These are phyloP conservation scores for Oligia strigilis DNA, from an alignment of 2,888 invertebrate species.

Conservation along the genomic window DNA sequence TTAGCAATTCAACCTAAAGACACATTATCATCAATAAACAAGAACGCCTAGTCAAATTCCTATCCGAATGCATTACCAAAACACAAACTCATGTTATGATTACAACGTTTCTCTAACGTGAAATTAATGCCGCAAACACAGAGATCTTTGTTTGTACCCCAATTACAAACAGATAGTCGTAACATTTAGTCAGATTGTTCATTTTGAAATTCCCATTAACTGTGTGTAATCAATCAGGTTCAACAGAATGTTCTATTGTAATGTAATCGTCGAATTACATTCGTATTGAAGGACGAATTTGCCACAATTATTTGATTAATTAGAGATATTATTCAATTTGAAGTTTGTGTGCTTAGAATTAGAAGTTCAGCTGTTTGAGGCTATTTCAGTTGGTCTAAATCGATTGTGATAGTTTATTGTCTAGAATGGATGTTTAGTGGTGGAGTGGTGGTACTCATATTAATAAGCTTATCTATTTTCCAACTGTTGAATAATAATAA, in stretches of 20 bases:
- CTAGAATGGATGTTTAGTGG: constrained; percentile 10
- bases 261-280: constrained; percentile 63
- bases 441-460: neutral
- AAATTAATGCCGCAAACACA: constrained; percentile 73
- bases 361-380: constrained; percentile 47
- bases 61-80: constrained; percentile 59
- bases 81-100: constrained; percentile 72
- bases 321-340: constrained; percentile 60
- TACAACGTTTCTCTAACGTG: constrained; percentile 71
- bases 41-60: constrained; percentile 49
- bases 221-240: constrained; percentile 66
- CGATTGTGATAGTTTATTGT: constrained; percentile 46
- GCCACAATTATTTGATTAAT: constrained; percentile 64
- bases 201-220: constrained; percentile 74
- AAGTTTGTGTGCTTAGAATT: constrained; percentile 52
- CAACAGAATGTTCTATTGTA: constrained; percentile 64
- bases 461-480: neutral
- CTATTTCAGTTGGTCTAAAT: constrained; percentile 39
- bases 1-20: constrained; percentile 34
- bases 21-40: constrained; percentile 49
- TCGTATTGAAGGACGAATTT: constrained; percentile 59
- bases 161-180: constrained; percentile 73
- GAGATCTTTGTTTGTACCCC: constrained; percentile 72
- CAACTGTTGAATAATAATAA: neutral
- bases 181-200: constrained; percentile 74